These are phyloP conservation scores for Scarus forsteni DNA, from an alignment of 2,797 vertebrate genomes.

Conservation along the genomic window DNA sequence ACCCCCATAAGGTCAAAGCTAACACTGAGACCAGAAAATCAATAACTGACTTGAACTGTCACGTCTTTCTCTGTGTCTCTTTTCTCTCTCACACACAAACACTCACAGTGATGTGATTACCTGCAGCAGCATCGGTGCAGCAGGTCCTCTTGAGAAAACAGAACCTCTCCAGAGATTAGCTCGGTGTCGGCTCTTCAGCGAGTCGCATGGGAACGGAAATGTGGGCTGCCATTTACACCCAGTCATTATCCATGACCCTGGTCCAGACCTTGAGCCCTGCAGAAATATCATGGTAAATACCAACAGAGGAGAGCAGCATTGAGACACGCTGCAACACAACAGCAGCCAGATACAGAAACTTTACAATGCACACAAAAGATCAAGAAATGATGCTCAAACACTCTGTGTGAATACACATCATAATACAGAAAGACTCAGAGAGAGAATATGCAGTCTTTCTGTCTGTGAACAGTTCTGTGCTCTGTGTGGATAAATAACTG, in stretches of 20 bases:
- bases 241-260: conserved; percentile 70
- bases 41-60: conserved; percentile 41
- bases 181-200: conserved; percentile 15
- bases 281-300: conserved; percentile 74
- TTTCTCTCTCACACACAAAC: conserved; percentile 8
- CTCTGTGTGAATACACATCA: background rate
- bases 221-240: conserved; percentile 74
- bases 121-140: conserved; percentile 19
- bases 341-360: background rate
- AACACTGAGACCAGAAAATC: conserved; percentile 42
- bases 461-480: too few relatives aligned
- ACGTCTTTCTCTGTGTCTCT: conserved; percentile 4
- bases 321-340: background rate
- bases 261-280: conserved; percentile 47
- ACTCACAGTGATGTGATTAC: conserved; percentile 25
- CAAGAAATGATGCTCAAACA: background rate
- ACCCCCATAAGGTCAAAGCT: conserved; percentile 44
- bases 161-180: conserved; percentile 55
- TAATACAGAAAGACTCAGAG: too few relatives aligned
- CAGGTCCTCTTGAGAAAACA: conserved; percentile 40
- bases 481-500: too few relatives aligned
- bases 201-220: conserved; percentile 48
- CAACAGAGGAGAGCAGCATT: conserved; percentile 29
- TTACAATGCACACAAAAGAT: background rate
- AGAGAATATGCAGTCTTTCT: too few relatives aligned